These are phyloP conservation scores for Peromyscus maniculatus DNA, from an alignment of 2,113 vertebrate species.

Conservation along the genomic window DNA sequence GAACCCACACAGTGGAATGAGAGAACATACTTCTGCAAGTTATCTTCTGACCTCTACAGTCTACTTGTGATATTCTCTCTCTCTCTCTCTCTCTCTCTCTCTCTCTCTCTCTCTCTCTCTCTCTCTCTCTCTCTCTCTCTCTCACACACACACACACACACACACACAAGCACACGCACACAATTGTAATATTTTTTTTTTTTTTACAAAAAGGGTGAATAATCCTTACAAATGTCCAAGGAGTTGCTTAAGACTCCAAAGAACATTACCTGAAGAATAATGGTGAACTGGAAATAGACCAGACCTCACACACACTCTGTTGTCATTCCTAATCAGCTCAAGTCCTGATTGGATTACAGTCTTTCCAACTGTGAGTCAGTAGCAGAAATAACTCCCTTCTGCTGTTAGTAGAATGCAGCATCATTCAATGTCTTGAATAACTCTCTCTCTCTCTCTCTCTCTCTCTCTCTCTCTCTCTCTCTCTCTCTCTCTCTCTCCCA, in stretches of 20 bases:
- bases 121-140: not conserved
- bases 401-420: not conserved
- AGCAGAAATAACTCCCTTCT: constrained; percentile 30
- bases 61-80: not conserved
- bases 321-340: constrained; percentile 18
- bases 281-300: not conserved
- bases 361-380: not conserved
- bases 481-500: not conserved
- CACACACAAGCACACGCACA: not conserved
- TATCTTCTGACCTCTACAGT: not conserved
- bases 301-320: not conserved
- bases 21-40: no score
- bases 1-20: not conserved
- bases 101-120: not conserved
- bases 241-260: not conserved
- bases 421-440: not conserved
- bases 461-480: not conserved
- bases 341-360: constrained; percentile 22
- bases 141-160: not conserved
- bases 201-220: not conserved
- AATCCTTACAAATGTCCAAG: not conserved
- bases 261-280: not conserved
- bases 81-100: not conserved
- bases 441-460: not conserved
- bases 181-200: not conserved